Evolutionary conservation across 2,113 vertebrate genomes (phyloP).

Genomic region (Mionectes macconnelli): DNA sequence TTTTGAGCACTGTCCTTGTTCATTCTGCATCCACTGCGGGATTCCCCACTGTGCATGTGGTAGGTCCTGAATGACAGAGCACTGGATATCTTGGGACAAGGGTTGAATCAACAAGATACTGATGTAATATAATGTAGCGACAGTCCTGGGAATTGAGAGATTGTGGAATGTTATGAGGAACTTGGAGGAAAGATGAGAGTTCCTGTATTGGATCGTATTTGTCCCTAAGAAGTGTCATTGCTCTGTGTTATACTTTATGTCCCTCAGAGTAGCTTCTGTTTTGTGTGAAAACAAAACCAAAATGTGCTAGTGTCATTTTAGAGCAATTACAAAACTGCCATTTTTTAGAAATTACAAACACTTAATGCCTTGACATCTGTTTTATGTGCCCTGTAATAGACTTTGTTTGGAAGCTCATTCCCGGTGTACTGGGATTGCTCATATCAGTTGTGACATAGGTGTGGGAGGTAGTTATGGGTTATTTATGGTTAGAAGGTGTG

Average conservation of each 20-base stretch:
- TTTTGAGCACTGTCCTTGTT: background rate
- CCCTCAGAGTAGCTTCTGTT: background rate
- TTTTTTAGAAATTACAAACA: background rate
- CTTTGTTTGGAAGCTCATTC: background rate
- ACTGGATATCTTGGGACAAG: background rate
- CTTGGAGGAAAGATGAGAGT: background rate
- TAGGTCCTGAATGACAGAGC: background rate
- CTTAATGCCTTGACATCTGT: background rate
- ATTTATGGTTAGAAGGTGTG: conserved; percentile 33
- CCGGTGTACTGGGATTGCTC: background rate
- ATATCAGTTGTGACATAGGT: background rate
- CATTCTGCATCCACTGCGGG: background rate
- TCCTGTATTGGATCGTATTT: background rate
- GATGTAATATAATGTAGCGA: background rate
- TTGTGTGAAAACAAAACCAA: background rate
- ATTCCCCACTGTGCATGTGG: background rate
- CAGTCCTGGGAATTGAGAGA: background rate
- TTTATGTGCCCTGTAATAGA: background rate
- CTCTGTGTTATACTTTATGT: background rate
- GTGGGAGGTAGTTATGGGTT: background rate
- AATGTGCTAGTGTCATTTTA: background rate
- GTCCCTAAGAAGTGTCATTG: background rate
- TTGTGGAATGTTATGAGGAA: background rate
- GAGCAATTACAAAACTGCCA: background rate
- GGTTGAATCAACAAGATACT: background rate